phyloP scores from a whole-genome alignment of 2,113 vertebrate species.

The Thymallus thymallus region DNA sequence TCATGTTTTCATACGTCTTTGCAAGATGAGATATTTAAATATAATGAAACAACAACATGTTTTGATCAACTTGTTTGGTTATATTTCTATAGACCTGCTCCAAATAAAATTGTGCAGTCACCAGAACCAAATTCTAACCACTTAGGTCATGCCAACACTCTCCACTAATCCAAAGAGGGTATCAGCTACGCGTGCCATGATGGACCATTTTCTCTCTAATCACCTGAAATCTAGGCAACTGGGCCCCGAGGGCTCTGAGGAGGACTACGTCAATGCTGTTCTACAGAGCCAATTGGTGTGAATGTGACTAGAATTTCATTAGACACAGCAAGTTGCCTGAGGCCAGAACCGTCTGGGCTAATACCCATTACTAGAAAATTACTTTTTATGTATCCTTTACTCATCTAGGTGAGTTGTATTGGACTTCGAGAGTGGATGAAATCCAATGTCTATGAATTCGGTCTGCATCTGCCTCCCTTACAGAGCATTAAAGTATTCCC shows the following conservation, averaged over 20 bases:
- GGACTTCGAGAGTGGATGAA: too few relatives aligned
- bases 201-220: neutral
- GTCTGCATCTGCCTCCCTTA: too few relatives aligned
- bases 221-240: conserved; percentile 1
- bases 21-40: neutral
- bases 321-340: neutral
- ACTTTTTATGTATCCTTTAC: too few relatives aligned
- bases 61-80: neutral
- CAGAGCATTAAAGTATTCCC: too few relatives aligned
- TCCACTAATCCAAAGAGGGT: too few relatives aligned
- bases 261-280: neutral
- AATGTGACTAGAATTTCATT: neutral
- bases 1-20: neutral
- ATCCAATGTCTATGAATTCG: too few relatives aligned
- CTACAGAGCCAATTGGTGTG: neutral
- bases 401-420: too few relatives aligned
- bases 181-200: too few relatives aligned
- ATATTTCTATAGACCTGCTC: neutral
- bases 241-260: too few relatives aligned
- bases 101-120: neutral
- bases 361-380: too few relatives aligned
- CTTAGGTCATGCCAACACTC: too few relatives aligned
- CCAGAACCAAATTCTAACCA: neutral
- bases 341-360: neutral
- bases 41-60: neutral